Conservation (phyloP, 2,888 invertebrate species). For the Caenorhabditis imperialis region DNA sequence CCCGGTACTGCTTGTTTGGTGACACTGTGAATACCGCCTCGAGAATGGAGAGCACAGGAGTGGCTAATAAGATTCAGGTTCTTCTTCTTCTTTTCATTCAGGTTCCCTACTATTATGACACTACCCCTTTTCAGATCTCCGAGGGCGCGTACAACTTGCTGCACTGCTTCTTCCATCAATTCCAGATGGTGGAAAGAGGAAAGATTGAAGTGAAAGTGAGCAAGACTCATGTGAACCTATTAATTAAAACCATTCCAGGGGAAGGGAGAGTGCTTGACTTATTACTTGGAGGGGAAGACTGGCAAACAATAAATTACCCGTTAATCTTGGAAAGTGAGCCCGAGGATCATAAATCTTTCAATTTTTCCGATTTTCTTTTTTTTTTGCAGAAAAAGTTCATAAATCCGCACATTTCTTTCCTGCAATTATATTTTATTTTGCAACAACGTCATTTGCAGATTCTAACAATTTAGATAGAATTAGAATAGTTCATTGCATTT, state of each 20-base stretch:
- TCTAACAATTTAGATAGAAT: too few species aligned
- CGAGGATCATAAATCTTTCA: too few species aligned
- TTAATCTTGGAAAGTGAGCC: not conserved
- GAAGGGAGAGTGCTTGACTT: constrained; percentile 75
- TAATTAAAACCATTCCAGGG: too few species aligned
- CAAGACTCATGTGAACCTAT: not conserved
- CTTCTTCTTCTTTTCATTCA: not conserved
- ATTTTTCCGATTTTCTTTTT: too few species aligned
- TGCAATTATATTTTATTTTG: too few species aligned
- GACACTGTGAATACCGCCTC: constrained; percentile 76
- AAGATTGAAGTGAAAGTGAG: constrained; percentile 75
- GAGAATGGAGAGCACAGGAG: constrained; percentile 76
- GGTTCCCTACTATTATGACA: not conserved
- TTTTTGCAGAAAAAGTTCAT: too few species aligned
- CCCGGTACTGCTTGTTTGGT: constrained; percentile 75
- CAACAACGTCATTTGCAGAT: too few species aligned
- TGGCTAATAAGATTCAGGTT: constrained; percentile 74
- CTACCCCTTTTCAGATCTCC: constrained; percentile 68
- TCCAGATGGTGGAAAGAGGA: constrained; percentile 72
- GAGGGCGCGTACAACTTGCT: constrained; percentile 74
- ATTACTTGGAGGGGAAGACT: constrained; percentile 70
- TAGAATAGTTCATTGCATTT: too few species aligned
- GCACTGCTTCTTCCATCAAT: constrained; percentile 75
- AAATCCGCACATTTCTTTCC: too few species aligned
- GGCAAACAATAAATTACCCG: constrained; percentile 19